Conservation (phyloP, 2,888 invertebrate species). For the Uropetala carovei region DNA sequence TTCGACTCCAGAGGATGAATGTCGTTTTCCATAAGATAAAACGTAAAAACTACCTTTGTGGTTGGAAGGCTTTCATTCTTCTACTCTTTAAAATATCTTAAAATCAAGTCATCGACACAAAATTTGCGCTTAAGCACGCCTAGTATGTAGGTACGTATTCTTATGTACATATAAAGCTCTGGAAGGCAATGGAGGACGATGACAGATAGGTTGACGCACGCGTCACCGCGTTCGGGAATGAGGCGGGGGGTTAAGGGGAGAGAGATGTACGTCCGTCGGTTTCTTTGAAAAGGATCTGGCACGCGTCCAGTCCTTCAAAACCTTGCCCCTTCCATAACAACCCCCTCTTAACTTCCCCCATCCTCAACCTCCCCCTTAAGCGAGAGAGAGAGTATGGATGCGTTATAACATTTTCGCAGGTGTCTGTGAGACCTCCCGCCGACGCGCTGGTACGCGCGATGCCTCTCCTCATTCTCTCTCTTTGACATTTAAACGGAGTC, state of each 20-base stretch:
- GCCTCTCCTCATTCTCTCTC: neutral
- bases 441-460: neutral
- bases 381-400: neutral
- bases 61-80: too few species aligned
- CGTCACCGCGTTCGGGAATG: neutral
- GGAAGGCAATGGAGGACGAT: neutral
- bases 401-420: constrained; percentile 26
- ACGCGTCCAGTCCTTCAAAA: neutral
- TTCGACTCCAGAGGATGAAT: too few species aligned
- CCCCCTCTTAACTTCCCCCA: too few species aligned
- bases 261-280: neutral
- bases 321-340: too few species aligned
- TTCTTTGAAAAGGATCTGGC: neutral
- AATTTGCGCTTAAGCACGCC: neutral
- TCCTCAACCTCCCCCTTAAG: too few species aligned
- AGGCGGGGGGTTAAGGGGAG: neutral
- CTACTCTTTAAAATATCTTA: too few species aligned
- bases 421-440: constrained; percentile 27
- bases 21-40: too few species aligned
- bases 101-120: too few species aligned
- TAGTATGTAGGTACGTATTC: neutral
- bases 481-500: constrained; percentile 22
- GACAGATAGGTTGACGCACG: constrained; percentile 19
- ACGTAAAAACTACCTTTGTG: too few species aligned
- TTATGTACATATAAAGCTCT: neutral